Evolutionary conservation across 2,797 vertebrate genomes (phyloP).

Genomic region (Steatocranus sp.): DNA sequence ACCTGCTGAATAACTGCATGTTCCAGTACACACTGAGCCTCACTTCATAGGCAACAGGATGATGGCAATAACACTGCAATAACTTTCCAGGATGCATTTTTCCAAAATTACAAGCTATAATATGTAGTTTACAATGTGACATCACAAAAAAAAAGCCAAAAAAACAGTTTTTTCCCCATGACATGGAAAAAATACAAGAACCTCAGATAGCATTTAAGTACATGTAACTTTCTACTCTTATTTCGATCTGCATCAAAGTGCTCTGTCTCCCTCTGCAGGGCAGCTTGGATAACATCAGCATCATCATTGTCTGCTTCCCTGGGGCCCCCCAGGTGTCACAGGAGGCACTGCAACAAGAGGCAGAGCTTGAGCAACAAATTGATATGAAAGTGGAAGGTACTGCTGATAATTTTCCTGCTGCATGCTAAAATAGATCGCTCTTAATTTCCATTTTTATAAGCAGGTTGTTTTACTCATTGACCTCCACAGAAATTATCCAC

Average conservation of each 20-base stretch:
- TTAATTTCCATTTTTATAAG: neutral
- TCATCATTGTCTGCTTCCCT: constrained; percentile 80
- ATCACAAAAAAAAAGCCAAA: neutral
- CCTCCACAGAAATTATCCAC: constrained; percentile 69
- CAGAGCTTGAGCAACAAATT: constrained; percentile 67
- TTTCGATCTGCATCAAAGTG: neutral
- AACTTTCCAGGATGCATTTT: neutral
- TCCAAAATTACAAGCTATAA: neutral
- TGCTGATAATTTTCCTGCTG: neutral
- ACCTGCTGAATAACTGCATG: neutral
- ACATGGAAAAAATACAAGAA: neutral
- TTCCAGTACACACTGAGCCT: neutral
- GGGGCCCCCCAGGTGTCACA: constrained; percentile 75
- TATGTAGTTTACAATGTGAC: neutral
- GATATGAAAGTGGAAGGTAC: constrained; percentile 79
- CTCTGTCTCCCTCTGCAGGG: constrained; percentile 69
- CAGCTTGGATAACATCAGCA: constrained; percentile 85
- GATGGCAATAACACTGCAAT: neutral
- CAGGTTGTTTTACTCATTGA: neutral
- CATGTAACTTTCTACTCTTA: neutral
- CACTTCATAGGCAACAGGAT: neutral
- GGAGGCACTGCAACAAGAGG: constrained; percentile 75
- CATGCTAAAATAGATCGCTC: neutral
- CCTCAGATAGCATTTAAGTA: neutral
- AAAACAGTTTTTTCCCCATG: neutral